Base-by-base conservation (phyloP, 2,113 vertebrate species). In the Aplodontia rufa region DNA sequence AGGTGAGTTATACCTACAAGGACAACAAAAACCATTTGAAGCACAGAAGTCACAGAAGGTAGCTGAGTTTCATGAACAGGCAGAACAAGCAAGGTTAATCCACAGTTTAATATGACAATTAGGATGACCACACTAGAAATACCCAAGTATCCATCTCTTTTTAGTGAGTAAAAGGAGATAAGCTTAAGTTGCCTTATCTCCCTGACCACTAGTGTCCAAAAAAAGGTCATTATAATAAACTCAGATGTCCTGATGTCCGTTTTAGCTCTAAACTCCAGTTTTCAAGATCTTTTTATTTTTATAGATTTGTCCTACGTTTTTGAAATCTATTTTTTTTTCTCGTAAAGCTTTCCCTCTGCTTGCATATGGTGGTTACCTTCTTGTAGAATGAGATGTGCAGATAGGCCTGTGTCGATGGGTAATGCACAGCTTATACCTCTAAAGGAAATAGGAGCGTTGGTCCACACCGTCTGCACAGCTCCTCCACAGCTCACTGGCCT, bases 291-390 rank as follows among this genome's bases (percentile, higher is more conserved):
- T 71, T 90, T 45, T 90, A 22, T 66, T 32, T 62, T 95, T 28
- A 53, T 47, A 42, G 51, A 30, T 94, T 94, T 83, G 14, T 80
- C 66, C 14, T 20, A 60, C 11, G 90, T 92, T 88, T 90, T 64
- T 92, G 35, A 94, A 85, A 49, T 96, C 28, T 69, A 4, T 49
- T 22, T 91, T 96, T 94, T 75, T n/a, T 58, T 20, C 37, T 87
- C 47, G 9, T 8, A 88, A 53, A 74, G 14, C 2, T 0, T 90
- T 64, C 69, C 24, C 37, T 93, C 47, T 88, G 20, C n/a, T 87
- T 55, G 8, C 26, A 42, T 22, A 22, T 37, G 51, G 12, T n/a
- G 4, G 3, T 81, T 66, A 42, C 58, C 40, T 92, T 95, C 72
- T 58, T 58, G 8, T 58, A 72, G 87, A 91, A 66, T 87, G 82